Evolutionary conservation across 1,140 invertebrate genomes (phyloP).

Genomic region (Penaeus japonicus): DNA sequence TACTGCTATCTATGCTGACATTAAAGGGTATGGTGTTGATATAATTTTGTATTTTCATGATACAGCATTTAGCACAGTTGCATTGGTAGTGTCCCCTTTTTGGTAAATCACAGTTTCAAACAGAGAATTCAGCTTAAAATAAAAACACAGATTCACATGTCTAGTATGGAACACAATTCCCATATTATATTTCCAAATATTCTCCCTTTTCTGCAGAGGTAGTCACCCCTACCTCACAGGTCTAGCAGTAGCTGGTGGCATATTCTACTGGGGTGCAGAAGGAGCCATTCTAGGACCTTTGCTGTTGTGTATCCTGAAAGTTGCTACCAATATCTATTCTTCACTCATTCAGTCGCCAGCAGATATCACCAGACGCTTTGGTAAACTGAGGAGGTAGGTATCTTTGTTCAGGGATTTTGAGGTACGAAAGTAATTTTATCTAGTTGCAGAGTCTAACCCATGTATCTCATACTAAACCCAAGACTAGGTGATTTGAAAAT

Average conservation of each 20-base stretch:
- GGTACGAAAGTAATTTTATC: background rate
- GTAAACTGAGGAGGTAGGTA: constrained; percentile 50
- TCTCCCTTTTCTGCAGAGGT: constrained; percentile 69
- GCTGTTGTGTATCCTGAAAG: constrained; percentile 85
- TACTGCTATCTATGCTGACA: constrained; percentile 94
- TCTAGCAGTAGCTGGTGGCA: constrained; percentile 95
- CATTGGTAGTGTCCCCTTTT: too few relatives aligned
- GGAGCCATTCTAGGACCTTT: constrained; percentile 96
- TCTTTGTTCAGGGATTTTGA: background rate
- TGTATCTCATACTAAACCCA: too few relatives aligned
- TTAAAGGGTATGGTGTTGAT: constrained; percentile 83
- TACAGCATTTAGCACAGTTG: too few relatives aligned
- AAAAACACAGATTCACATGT: background rate
- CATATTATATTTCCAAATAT: background rate
- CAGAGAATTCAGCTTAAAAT: background rate
- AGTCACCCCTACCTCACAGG: constrained; percentile 99
- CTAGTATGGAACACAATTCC: too few relatives aligned
- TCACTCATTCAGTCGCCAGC: constrained; percentile 54
- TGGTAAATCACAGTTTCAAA: too few relatives aligned
- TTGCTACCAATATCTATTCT: constrained; percentile 77
- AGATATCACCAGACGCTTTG: constrained; percentile 30
- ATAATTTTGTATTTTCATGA: too few relatives aligned
- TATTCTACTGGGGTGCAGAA: constrained; percentile 95
- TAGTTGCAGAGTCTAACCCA: too few relatives aligned
- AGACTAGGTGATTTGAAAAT: too few relatives aligned